phyloP scores from a whole-genome alignment of 2,888 invertebrate genomes.

The Lacanobia wlatinum region DNA sequence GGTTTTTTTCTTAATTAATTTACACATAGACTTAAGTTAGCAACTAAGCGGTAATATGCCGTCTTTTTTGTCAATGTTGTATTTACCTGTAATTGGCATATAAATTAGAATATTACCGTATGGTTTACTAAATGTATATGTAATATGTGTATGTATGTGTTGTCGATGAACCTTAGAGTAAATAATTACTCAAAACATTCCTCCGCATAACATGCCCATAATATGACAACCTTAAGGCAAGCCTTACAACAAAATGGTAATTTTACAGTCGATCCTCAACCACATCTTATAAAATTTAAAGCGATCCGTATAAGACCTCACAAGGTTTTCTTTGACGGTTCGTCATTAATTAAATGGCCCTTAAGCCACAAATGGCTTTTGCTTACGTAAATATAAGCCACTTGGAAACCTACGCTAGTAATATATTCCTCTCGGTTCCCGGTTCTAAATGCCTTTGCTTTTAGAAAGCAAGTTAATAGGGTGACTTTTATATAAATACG shows the following conservation, averaged over 20 bases:
- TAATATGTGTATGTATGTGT: too few relatives aligned
- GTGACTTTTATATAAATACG: slow-evolving; percentile 48
- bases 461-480: slow-evolving; percentile 61
- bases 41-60: too few relatives aligned
- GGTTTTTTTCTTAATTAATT: too few relatives aligned
- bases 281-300: slow-evolving; percentile 53
- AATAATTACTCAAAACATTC: neutral
- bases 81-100: too few relatives aligned
- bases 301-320: slow-evolving; percentile 62
- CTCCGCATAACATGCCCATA: neutral
- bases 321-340: slow-evolving; percentile 67
- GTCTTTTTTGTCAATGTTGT: too few relatives aligned
- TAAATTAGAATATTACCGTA: too few relatives aligned
- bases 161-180: too few relatives aligned
- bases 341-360: slow-evolving; percentile 73
- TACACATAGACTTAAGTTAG: too few relatives aligned
- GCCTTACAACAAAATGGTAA: neutral
- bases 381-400: slow-evolving; percentile 47
- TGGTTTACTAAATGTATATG: too few relatives aligned
- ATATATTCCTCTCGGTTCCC: slow-evolving; percentile 32
- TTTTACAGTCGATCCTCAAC: slow-evolving; percentile 1
- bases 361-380: slow-evolving; percentile 57
- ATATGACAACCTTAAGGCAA: neutral
- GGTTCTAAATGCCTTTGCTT: slow-evolving; percentile 43
- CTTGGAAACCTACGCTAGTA: slow-evolving; percentile 42